Evolutionary conservation across 1,140 invertebrate genomes (phyloP).

Genomic region (Hydropsyche tenuis): DNA sequence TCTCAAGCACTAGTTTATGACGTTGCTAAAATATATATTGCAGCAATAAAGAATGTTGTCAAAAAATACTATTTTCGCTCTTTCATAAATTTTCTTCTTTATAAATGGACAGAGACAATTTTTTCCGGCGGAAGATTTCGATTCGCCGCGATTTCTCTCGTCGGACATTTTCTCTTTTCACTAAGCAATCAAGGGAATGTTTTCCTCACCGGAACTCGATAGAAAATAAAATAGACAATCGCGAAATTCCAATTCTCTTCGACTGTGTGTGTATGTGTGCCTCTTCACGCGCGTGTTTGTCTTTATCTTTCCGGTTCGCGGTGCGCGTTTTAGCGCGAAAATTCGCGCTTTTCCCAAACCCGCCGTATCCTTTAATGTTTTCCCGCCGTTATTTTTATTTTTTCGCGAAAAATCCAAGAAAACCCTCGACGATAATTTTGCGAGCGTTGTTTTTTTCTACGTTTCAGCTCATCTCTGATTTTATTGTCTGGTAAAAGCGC

Average conservation of each 20-base stretch:
- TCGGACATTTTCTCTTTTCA: background rate
- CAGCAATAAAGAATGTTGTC: no score
- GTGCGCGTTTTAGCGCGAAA: background rate
- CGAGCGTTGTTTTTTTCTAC: no score
- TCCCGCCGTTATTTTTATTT: background rate
- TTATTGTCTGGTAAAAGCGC: background rate
- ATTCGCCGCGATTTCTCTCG: background rate
- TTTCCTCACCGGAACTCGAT: background rate
- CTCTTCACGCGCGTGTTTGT: no score
- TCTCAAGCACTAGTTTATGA: no score
- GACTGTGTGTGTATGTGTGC: no score
- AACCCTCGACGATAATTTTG: no score
- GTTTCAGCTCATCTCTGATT: background rate
- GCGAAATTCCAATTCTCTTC: background rate
- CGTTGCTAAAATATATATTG: no score
- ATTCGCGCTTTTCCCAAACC: background rate
- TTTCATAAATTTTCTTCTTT: no score
- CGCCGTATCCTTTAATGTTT: background rate
- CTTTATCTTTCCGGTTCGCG: no score
- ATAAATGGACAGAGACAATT: no score
- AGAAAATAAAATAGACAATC: conserved; percentile 1
- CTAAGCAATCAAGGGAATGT: background rate
- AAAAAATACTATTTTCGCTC: no score
- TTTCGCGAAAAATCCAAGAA: background rate
- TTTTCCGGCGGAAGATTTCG: no score